Evolutionary conservation across 2,888 invertebrate species (phyloP).

Genomic region (Ceriagrion tenellum): DNA sequence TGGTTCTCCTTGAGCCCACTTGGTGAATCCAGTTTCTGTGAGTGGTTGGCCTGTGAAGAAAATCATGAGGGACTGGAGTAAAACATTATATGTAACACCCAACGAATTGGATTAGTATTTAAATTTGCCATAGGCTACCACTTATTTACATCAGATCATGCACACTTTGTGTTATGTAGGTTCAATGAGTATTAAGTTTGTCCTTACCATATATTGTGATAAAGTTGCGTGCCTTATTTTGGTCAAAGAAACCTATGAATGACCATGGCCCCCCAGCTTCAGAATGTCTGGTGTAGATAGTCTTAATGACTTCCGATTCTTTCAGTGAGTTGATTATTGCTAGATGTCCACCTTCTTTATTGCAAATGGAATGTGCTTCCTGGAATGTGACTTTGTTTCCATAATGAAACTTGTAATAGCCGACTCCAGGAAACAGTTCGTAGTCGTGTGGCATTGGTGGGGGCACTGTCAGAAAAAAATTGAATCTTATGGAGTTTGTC

Average conservation of each 20-base stretch:
- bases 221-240: conserved; percentile 34
- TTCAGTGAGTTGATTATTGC: conserved; percentile 39
- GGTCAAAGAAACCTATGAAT: conserved; percentile 35
- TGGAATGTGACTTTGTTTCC: conserved; percentile 16
- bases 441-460: conserved; percentile 39
- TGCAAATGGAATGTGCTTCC: conserved; percentile 32
- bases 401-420: conserved; percentile 45
- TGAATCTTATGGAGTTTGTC: not conserved
- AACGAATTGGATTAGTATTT: too few species aligned
- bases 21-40: conserved; percentile 13
- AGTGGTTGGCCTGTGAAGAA: not conserved
- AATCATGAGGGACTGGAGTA: too few species aligned
- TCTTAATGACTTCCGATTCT: not conserved
- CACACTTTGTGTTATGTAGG: too few species aligned
- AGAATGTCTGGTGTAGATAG: not conserved
- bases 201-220: conserved; percentile 42
- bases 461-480: not conserved
- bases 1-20: conserved; percentile 13
- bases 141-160: too few species aligned
- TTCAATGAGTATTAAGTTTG: not conserved
- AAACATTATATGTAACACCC: too few species aligned
- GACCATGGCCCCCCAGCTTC: conserved; percentile 26
- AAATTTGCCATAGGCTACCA: too few species aligned
- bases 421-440: conserved; percentile 34
- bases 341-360: conserved; percentile 40